Percentiles rank a stretch among this genome's conserved stretches.
These are phyloP conservation scores for Acrobasis consociella DNA, from an alignment of 2,888 invertebrate species.

Conservation along the genomic window DNA sequence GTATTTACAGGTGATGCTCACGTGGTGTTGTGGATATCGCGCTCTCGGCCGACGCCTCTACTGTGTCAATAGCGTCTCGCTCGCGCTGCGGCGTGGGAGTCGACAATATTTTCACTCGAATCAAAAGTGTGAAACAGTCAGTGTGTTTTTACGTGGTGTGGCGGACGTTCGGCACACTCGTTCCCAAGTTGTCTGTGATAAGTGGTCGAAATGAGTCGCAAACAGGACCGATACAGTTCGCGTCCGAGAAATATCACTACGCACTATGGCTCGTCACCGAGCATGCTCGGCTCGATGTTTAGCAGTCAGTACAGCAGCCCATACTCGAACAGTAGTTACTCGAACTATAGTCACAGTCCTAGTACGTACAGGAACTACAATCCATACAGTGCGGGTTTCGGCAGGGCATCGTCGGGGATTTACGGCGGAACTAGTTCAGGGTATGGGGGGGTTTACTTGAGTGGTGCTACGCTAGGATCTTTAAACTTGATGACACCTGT, in stretches of 20 bases:
- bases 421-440: constrained; percentile 86
- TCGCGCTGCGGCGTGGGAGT: constrained; percentile 62
- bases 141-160: constrained; percentile 67
- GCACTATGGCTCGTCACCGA: constrained; percentile 73
- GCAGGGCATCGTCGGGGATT: constrained; percentile 69
- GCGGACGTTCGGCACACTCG: constrained; percentile 53
- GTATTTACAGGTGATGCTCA: constrained; percentile 72
- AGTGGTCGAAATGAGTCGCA: constrained; percentile 73
- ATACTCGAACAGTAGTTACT: constrained; percentile 63
- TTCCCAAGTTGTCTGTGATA: constrained; percentile 46
- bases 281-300: constrained; percentile 69
- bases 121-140: constrained; percentile 66
- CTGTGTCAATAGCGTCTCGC: constrained; percentile 60
- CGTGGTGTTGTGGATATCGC: constrained; percentile 53
- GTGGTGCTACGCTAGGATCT: constrained; percentile 81
- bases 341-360: constrained; percentile 58
- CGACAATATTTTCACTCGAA: constrained; percentile 67
- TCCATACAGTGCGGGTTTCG: constrained; percentile 71
- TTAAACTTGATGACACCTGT: constrained; percentile 83
- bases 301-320: constrained; percentile 67
- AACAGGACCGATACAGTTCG: constrained; percentile 69
- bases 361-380: constrained; percentile 72
- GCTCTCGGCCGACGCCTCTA: constrained; percentile 49
- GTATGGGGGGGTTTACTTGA: constrained; percentile 86
- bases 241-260: constrained; percentile 70